Evolutionary conservation across 1,140 invertebrate species (phyloP).

Genomic region (Leptinotarsa lineolata): DNA sequence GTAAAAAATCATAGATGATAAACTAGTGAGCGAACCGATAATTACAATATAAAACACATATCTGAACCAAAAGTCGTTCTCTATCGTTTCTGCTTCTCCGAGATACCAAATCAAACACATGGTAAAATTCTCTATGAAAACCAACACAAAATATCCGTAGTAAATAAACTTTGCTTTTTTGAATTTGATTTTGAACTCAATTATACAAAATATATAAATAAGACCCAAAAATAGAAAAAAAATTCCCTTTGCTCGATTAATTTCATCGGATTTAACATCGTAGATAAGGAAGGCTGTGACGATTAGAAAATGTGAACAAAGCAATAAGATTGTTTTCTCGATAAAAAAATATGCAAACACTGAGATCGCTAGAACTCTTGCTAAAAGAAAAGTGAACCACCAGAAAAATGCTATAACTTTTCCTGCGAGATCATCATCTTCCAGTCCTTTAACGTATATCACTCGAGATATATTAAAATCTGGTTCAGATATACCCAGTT

Average conservation of each 20-base stretch:
- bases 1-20: constrained; percentile 51
- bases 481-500: constrained; percentile 28
- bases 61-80: constrained; percentile 64
- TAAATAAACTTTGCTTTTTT: constrained; percentile 70
- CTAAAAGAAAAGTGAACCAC: constrained; percentile 72
- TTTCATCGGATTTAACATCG: constrained; percentile 49
- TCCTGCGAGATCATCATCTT: constrained; percentile 68
- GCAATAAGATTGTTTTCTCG: constrained; percentile 56
- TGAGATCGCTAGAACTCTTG: constrained; percentile 69
- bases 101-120: constrained; percentile 69
- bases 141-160: constrained; percentile 65
- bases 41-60: constrained; percentile 62
- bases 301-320: constrained; percentile 44
- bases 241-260: constrained; percentile 49
- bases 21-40: constrained; percentile 43
- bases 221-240: constrained; percentile 71
- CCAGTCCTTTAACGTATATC: constrained; percentile 43
- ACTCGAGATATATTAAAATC: constrained; percentile 42
- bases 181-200: constrained; percentile 77
- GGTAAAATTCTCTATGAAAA: constrained; percentile 66
- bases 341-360: constrained; percentile 73
- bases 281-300: constrained; percentile 46
- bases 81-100: constrained; percentile 59
- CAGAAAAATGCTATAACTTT: constrained; percentile 68
- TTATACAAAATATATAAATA: constrained; percentile 72